phyloP scores from a whole-genome alignment of 2,888 invertebrate species.

The Parascotia fuliginaria region DNA sequence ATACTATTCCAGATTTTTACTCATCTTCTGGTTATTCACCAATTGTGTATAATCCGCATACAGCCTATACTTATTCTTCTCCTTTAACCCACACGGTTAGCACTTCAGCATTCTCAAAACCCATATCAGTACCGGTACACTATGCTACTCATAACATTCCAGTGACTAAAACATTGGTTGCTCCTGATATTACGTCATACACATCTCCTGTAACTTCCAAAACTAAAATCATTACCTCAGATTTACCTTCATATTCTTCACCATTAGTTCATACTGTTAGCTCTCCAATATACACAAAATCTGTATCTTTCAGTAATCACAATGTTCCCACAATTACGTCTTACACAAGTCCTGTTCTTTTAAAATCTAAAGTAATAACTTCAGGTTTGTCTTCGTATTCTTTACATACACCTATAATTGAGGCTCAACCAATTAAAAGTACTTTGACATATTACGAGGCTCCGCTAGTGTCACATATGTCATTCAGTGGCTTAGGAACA shows the following conservation, averaged over 20 bases:
- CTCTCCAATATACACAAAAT: slow-evolving; percentile 31
- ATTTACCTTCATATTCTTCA: slow-evolving; percentile 42
- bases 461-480: slow-evolving; percentile 54
- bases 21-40: slow-evolving; percentile 32
- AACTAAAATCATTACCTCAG: slow-evolving; percentile 35
- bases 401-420: slow-evolving; percentile 31
- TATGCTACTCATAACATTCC: slow-evolving; percentile 32
- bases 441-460: slow-evolving; percentile 51
- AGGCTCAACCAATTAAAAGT: slow-evolving; percentile 39
- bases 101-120: slow-evolving; percentile 31
- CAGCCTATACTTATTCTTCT: slow-evolving; percentile 29
- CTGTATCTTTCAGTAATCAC: slow-evolving; percentile 28
- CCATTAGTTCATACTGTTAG: slow-evolving; percentile 23
- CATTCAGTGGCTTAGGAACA: slow-evolving; percentile 52
- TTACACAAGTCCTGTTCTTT: slow-evolving; percentile 28
- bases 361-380: slow-evolving; percentile 26
- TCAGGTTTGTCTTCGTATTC: slow-evolving; percentile 43
- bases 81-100: slow-evolving; percentile 30
- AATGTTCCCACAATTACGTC: slow-evolving; percentile 32
- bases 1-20: slow-evolving; percentile 36
- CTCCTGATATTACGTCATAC: slow-evolving; percentile 30
- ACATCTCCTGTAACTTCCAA: slow-evolving; percentile 30
- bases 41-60: slow-evolving; percentile 27
- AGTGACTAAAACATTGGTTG: slow-evolving; percentile 31
- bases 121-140: slow-evolving; percentile 21